Evolutionary conservation across 2,888 invertebrate genomes (phyloP).

Genomic region (Leucania comma): DNA sequence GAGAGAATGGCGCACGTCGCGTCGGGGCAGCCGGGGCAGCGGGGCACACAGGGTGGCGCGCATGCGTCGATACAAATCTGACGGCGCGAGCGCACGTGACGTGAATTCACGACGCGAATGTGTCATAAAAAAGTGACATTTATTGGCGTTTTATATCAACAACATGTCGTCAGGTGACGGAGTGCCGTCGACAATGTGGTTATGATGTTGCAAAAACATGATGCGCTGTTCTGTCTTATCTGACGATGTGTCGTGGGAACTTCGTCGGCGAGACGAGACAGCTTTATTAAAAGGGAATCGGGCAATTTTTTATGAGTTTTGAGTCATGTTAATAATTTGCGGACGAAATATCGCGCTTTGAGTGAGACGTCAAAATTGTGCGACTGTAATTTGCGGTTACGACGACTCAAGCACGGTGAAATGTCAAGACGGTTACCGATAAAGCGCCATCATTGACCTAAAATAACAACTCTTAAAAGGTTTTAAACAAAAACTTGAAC

Average conservation of each 20-base stretch:
- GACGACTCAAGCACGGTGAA: slow-evolving; percentile 47
- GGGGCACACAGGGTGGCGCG: slow-evolving; percentile 81
- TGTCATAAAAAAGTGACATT: slow-evolving; percentile 90
- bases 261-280: slow-evolving; percentile 69
- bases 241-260: slow-evolving; percentile 83
- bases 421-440: slow-evolving; percentile 67
- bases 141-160: slow-evolving; percentile 90
- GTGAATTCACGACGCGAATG: slow-evolving; percentile 81
- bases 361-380: slow-evolving; percentile 62
- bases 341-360: slow-evolving; percentile 46
- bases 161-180: slow-evolving; percentile 85
- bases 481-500: slow-evolving; percentile 80
- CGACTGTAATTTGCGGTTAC: slow-evolving; percentile 64
- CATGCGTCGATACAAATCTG: slow-evolving; percentile 86
- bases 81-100: slow-evolving; percentile 86
- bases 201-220: slow-evolving; percentile 87
- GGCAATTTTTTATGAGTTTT: slow-evolving; percentile 58
- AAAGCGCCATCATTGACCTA: slow-evolving; percentile 76
- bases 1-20: slow-evolving; percentile 81
- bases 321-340: slow-evolving; percentile 57
- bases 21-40: slow-evolving; percentile 61
- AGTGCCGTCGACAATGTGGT: slow-evolving; percentile 81
- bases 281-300: slow-evolving; percentile 74
- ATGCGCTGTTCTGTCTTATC: slow-evolving; percentile 78
- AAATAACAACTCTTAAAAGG: slow-evolving; percentile 80